phyloP scores from a whole-genome alignment of 2,888 invertebrate genomes.

The Eupithecia subumbrata region DNA sequence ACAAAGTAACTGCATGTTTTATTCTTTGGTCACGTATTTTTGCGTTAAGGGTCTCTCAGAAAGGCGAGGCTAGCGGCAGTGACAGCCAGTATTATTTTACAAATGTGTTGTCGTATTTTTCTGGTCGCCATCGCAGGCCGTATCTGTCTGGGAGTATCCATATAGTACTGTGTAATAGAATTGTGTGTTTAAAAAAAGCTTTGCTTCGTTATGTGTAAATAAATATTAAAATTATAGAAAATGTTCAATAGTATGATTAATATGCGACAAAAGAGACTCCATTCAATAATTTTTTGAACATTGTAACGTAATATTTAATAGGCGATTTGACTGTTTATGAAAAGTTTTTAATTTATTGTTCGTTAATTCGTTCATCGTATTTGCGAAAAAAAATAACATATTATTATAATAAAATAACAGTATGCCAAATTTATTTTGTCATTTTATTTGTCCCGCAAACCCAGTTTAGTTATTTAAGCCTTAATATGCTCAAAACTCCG shows the following conservation, averaged over 20 bases:
- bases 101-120: neutral
- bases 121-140: neutral
- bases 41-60: neutral
- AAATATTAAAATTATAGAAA: neutral
- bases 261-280: neutral
- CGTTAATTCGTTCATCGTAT: neutral
- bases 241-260: neutral
- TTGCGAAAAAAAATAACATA: neutral
- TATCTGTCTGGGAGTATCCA: neutral
- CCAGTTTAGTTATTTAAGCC: neutral
- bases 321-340: neutral
- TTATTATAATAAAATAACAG: neutral
- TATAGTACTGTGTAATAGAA: neutral
- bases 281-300: neutral
- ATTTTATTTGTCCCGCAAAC: neutral
- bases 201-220: constrained; percentile 10
- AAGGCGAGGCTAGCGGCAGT: neutral
- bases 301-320: neutral
- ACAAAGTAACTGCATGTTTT: constrained; percentile 16
- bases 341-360: neutral
- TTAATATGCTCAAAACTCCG: neutral
- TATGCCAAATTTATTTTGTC: neutral
- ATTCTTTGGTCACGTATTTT: constrained; percentile 24
- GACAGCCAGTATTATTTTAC: neutral
- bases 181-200: constrained; percentile 17